phyloP scores from a whole-genome alignment of 2,797 vertebrate genomes.

The Lacerta viridis region DNA sequence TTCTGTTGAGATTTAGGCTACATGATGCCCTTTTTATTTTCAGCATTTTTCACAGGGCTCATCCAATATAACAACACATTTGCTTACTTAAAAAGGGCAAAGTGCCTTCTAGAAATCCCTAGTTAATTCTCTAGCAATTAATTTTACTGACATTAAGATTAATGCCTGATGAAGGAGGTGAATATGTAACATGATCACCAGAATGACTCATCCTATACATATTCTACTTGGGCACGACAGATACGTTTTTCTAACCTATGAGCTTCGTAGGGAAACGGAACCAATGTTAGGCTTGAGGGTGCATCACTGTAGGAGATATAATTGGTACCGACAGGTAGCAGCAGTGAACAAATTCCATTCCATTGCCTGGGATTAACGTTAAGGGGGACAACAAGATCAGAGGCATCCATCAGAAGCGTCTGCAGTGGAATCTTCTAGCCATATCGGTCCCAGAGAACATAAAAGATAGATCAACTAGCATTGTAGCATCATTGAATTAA shows the following conservation, averaged over 20 bases:
- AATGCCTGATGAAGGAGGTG: constrained; percentile 55
- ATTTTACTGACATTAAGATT: constrained; percentile 58
- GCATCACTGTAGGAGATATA: constrained; percentile 14
- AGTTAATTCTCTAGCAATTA: constrained; percentile 55
- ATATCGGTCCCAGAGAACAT: neutral
- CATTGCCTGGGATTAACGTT: constrained; percentile 23
- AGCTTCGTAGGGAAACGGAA: constrained; percentile 45
- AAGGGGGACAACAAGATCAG: constrained; percentile 14
- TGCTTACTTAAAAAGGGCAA: constrained; percentile 49
- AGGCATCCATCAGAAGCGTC: neutral
- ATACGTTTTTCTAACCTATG: constrained; percentile 54
- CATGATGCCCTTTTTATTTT: constrained; percentile 44
- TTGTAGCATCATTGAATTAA: neutral
- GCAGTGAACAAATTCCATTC: constrained; percentile 30
- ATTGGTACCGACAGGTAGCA: constrained; percentile 29
- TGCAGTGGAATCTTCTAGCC: neutral
- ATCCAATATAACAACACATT: constrained; percentile 18
- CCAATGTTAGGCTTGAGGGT: constrained; percentile 18
- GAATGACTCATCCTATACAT: constrained; percentile 39
- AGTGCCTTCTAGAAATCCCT: constrained; percentile 55
- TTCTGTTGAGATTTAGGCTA: constrained; percentile 48
- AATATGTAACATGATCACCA: constrained; percentile 50
- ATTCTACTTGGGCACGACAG: constrained; percentile 32
- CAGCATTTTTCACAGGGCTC: constrained; percentile 39
- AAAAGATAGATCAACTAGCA: neutral